Evolutionary conservation across 2,797 vertebrate species (phyloP), one percentile per base, ranked within the genome.

Genomic region (Spheniscus humboldti): DNA sequence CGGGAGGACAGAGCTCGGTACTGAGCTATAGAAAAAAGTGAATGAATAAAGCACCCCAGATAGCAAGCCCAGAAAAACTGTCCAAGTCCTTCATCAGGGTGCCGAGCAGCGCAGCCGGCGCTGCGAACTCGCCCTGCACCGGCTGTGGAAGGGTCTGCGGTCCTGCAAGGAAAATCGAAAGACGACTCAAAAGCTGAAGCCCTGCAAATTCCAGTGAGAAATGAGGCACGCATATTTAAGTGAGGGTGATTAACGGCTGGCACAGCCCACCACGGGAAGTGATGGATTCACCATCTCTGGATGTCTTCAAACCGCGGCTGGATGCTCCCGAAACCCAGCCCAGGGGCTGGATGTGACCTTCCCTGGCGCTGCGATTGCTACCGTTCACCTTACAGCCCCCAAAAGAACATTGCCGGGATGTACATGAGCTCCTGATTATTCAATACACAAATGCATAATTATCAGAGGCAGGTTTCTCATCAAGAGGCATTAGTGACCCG

Each of bases 261-360:
- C 92, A 77, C 74, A n/a, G 78, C 57, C 55, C 83, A 15, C 41
- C 56, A 9, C 0, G 37, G 85, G 80, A 63, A 83, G 83, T 87
- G 95, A 95, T 91, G 92, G 93, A 95, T 94, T 93, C 45, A 30
- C 71, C 88, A 88, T 64, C 90, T 79, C 95, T 96, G 93, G 93
- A 95, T 96, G 88, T 88, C 90, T 94, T 95, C 94, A 93, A 86
- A 77, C 25, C 0, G 4, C 27, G 13, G 60, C 87, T 89, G 81
- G 80, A 48, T 78, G 69, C 39, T 91, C 69, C 74, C 3, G 1
- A 76, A 76, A 27, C 3, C 48, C 53, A 63, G 50, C 59, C 28
- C 66, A 60, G 55, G 80, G 82, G 28, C 55, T 87, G 78, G 16
- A 15, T 77, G 62, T 86, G 91, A 80, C 87, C 87, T 92, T 73